These are phyloP conservation scores for Oryzias javanicus DNA, from an alignment of 2,113 vertebrate species.

Conservation along the genomic window DNA sequence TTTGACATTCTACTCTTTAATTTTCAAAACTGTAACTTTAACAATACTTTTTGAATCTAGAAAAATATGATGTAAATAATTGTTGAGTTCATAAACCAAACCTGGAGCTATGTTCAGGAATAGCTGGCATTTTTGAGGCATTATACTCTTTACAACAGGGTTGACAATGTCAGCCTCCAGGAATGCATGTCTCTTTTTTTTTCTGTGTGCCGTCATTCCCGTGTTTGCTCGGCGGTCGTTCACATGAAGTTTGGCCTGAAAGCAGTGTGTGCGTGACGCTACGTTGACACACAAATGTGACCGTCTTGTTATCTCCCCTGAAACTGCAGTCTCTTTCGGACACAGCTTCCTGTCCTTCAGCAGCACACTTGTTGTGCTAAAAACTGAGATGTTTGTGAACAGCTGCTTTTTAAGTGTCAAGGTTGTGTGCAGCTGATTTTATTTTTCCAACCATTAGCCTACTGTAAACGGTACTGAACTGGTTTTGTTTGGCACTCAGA, in stretches of 20 bases:
- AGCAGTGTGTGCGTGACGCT: slow-evolving; percentile 3
- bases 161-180: slow-evolving; percentile 18
- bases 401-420: slow-evolving; percentile 18
- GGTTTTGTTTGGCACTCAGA: slow-evolving; percentile 19
- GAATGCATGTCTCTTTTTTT: slow-evolving; percentile 45
- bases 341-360: slow-evolving; percentile 19
- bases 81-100: not conserved
- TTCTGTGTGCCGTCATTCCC: slow-evolving; percentile 34
- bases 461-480: no score
- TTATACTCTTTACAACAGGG: not conserved
- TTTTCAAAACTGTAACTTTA: no score
- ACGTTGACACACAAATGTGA: slow-evolving; percentile 12
- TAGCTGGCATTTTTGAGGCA: not conserved
- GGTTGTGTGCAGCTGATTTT: slow-evolving; percentile 52
- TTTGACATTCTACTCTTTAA: no score
- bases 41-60: no score
- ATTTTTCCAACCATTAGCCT: no score
- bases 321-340: slow-evolving; percentile 20
- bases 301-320: slow-evolving; percentile 18
- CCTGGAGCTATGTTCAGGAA: not conserved
- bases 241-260: slow-evolving; percentile 72
- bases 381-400: not conserved
- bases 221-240: slow-evolving; percentile 61
- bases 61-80: no score
- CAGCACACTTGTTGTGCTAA: not conserved